Conservation (phyloP, 2,888 invertebrate genomes). For the Drosophila dives region DNA sequence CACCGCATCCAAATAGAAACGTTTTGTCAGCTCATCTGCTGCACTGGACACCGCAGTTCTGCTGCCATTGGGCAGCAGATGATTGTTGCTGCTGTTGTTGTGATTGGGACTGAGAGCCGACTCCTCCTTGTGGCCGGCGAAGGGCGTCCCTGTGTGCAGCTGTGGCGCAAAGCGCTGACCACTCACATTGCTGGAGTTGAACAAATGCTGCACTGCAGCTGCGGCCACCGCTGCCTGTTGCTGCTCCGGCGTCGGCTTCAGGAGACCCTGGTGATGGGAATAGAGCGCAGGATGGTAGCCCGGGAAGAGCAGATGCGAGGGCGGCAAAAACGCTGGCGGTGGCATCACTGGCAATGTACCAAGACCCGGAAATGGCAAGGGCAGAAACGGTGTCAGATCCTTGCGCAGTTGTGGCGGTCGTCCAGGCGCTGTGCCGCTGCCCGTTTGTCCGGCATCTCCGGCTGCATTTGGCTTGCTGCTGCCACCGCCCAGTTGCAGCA, state of each 20-base stretch:
- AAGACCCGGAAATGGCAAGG: conserved; percentile 88
- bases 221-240: conserved; percentile 81
- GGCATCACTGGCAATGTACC: conserved; percentile 88
- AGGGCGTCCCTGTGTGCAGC: conserved; percentile 64
- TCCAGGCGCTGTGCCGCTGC: conserved; percentile 48
- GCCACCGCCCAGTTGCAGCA: conserved; percentile 83
- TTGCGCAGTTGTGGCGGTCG: conserved; percentile 85
- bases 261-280: conserved; percentile 84
- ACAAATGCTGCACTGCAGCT: conserved; percentile 81
- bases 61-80: conserved; percentile 84
- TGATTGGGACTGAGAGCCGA: conserved; percentile 41
- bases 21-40: conserved; percentile 89
- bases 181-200: conserved; percentile 69
- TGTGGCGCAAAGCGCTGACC: conserved; percentile 67
- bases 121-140: conserved; percentile 50
- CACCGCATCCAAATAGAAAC: conserved; percentile 91
- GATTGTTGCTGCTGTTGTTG: conserved; percentile 85
- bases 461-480: conserved; percentile 62
- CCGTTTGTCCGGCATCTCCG: conserved; percentile 42
- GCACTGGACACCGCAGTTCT: conserved; percentile 86
- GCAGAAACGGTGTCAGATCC: conserved; percentile 87
- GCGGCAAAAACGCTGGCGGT: conserved; percentile 88
- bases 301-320: conserved; percentile 87
- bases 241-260: conserved; percentile 83
- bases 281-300: conserved; percentile 88